Evolutionary conservation across 2,888 invertebrate genomes (phyloP).

Genomic region (Platycheirus rosarum): DNA sequence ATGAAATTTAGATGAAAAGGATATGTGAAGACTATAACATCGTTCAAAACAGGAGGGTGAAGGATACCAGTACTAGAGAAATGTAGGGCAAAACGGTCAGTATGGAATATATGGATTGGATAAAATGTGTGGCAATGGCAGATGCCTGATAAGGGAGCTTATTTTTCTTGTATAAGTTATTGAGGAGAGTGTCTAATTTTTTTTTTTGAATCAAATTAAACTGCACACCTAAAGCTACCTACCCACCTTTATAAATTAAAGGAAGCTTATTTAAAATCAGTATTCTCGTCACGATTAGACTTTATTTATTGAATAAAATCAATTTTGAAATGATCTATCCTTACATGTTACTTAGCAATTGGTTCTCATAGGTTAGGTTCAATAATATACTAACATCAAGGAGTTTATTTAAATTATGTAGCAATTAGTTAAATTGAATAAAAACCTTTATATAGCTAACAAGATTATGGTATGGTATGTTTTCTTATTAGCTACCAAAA

Average conservation of each 20-base stretch:
- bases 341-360: too few relatives aligned
- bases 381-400: too few relatives aligned
- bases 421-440: too few relatives aligned
- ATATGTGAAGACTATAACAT: constrained; percentile 21
- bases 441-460: too few relatives aligned
- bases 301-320: too few relatives aligned
- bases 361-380: too few relatives aligned
- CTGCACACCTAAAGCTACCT: background rate
- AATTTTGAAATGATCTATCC: too few relatives aligned
- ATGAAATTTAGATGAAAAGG: constrained; percentile 60
- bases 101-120: constrained; percentile 4
- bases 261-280: too few relatives aligned
- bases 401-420: too few relatives aligned
- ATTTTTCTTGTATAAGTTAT: constrained; percentile 25
- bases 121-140: constrained; percentile 38
- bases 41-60: constrained; percentile 19
- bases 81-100: constrained; percentile 63
- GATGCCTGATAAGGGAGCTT: constrained; percentile 54
- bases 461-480: too few relatives aligned
- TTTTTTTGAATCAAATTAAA: constrained; percentile 9
- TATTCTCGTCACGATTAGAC: too few relatives aligned
- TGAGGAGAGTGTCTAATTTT: constrained; percentile 4
- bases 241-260: background rate
- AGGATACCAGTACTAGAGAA: constrained; percentile 10
- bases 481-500: too few relatives aligned